Conservation (phyloP, 2,888 invertebrate species). For the Agrochola lychnidis region DNA sequence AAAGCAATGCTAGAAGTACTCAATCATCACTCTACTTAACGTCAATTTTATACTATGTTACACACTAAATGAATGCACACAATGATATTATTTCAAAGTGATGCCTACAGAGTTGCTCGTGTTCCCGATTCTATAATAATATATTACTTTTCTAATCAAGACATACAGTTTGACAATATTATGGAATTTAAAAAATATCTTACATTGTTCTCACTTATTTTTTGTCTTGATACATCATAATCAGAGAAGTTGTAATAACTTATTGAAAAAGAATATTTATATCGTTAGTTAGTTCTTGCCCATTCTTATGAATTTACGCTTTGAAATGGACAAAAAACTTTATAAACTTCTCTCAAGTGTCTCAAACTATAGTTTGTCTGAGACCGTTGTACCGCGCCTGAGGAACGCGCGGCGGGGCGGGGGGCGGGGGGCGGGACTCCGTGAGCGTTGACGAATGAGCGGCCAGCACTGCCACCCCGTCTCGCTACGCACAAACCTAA, state of each 20-base stretch:
- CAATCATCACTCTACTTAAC: not conserved
- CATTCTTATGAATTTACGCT: not conserved
- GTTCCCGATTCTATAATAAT: not conserved
- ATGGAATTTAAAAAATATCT: not conserved
- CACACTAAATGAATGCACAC: not conserved
- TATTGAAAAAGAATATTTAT: not conserved
- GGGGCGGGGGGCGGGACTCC: too few relatives aligned
- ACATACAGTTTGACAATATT: not conserved
- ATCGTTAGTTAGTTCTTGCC: not conserved
- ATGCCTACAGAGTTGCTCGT: constrained; percentile 3
- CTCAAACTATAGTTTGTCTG: not conserved
- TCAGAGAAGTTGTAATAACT: not conserved
- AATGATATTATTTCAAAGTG: not conserved
- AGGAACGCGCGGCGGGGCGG: too few relatives aligned
- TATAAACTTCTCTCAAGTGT: not conserved
- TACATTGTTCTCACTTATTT: not conserved
- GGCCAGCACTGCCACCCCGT: too few relatives aligned
- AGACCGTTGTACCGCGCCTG: too few relatives aligned
- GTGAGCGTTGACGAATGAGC: too few relatives aligned
- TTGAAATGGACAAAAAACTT: not conserved
- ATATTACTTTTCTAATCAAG: not conserved
- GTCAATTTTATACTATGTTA: not conserved
- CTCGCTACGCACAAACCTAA: too few relatives aligned
- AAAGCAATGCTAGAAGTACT: constrained; percentile 2
- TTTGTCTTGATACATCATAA: not conserved